phyloP scores from a whole-genome alignment of 1,140 invertebrate genomes.

The Rhopalosiphum padi region DNA sequence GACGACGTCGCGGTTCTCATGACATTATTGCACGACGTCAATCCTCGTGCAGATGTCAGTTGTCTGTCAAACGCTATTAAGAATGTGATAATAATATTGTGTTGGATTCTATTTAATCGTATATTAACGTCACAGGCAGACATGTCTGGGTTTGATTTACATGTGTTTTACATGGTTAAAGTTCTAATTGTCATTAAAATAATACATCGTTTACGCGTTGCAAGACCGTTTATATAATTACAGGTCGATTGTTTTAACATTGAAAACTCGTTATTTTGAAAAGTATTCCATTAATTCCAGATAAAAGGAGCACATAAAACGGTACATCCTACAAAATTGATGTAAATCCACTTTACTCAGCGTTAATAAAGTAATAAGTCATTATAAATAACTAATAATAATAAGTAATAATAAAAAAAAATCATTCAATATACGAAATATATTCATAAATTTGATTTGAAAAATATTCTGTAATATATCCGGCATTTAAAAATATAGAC shows the following conservation, averaged over 20 bases:
- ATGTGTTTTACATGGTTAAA: not conserved
- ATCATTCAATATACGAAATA: not conserved
- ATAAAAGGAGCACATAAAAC: not conserved
- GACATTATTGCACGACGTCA: not conserved
- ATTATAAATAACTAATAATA: not conserved
- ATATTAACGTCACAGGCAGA: not conserved
- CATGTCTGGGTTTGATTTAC: not conserved
- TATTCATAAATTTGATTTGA: no score
- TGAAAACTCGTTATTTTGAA: not conserved
- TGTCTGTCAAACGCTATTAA: not conserved
- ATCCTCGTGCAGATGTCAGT: not conserved
- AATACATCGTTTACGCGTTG: not conserved
- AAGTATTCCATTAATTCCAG: not conserved
- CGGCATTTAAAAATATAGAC: not conserved
- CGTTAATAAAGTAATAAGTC: no score
- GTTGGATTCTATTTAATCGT: not conserved
- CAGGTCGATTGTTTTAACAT: not conserved
- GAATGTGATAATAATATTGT: not conserved
- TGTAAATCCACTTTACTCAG: not conserved
- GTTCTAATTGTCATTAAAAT: not conserved
- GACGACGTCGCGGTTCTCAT: not conserved
- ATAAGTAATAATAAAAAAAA: not conserved
- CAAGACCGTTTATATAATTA: not conserved
- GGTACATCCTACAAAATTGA: not conserved
- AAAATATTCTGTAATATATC: not conserved